A percentile compares a stretch with the other conserved stretches of the same genome.
Evolutionary conservation across 2,113 vertebrate genomes (phyloP).

Genomic region (Nannobrachium achirus): DNA sequence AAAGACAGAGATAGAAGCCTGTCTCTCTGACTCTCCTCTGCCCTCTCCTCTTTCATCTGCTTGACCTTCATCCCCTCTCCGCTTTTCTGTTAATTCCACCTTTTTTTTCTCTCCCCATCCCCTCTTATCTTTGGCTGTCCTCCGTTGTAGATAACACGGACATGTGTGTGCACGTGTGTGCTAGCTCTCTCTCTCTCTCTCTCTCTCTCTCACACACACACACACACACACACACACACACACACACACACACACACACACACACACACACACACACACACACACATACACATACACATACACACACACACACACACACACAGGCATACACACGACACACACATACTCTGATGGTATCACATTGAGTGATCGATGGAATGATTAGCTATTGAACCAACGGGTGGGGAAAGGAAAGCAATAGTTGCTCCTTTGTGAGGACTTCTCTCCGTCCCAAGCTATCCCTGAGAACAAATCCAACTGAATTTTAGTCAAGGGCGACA

Average conservation of each 20-base stretch:
- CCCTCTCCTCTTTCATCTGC: slow-evolving; percentile 1
- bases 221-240: slow-evolving; percentile 8
- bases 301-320: slow-evolving; percentile 7
- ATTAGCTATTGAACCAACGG: slow-evolving; percentile 71
- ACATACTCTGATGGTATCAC: slow-evolving; percentile 62
- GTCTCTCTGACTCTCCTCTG: too few species aligned
- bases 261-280: not conserved
- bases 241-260: slow-evolving; percentile 3
- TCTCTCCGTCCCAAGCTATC: slow-evolving; percentile 65
- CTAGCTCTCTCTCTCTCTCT: too few species aligned
- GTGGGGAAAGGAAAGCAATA: slow-evolving; percentile 65
- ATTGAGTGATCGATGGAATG: slow-evolving; percentile 63
- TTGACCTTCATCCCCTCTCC: not conserved
- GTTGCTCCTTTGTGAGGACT: slow-evolving; percentile 59
- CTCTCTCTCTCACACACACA: slow-evolving; percentile 17
- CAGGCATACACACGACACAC: slow-evolving; percentile 37
- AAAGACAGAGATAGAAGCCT: not conserved
- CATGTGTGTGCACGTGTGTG: too few species aligned
- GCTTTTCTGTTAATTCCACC: not conserved
- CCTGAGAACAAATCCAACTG: slow-evolving; percentile 53
- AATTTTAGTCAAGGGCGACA: not conserved
- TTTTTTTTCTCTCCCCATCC: too few species aligned
- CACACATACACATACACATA: slow-evolving; percentile 17
- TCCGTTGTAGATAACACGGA: too few species aligned
- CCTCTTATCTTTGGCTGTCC: too few species aligned